Evolutionary conservation across 2,797 vertebrate species (phyloP).

Genomic region (Betta splendens): DNA sequence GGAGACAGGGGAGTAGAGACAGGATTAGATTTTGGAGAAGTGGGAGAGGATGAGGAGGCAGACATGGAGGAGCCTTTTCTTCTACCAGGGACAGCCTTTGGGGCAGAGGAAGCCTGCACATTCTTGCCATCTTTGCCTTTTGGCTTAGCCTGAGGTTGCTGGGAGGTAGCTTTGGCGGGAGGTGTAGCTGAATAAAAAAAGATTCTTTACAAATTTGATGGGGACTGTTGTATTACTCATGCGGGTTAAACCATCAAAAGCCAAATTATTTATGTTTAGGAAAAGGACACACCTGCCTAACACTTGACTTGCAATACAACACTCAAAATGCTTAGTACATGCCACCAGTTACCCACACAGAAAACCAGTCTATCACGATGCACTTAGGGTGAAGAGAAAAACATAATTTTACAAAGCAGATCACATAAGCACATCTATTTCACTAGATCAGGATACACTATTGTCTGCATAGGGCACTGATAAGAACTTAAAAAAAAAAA

Average conservation of each 20-base stretch:
- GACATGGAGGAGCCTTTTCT: slow-evolving; percentile 82
- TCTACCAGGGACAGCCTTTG: slow-evolving; percentile 80
- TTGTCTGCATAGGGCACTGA: too few species aligned
- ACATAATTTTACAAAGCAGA: slow-evolving; percentile 4
- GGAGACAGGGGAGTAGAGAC: slow-evolving; percentile 64
- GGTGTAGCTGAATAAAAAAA: slow-evolving; percentile 79
- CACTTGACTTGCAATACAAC: slow-evolving; percentile 32
- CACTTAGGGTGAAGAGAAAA: slow-evolving; percentile 11
- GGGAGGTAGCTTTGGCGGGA: slow-evolving; percentile 73
- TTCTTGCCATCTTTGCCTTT: slow-evolving; percentile 83
- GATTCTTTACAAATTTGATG: slow-evolving; percentile 42
- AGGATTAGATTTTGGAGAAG: slow-evolving; percentile 78
- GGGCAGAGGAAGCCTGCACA: slow-evolving; percentile 72
- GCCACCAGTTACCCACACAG: slow-evolving; percentile 36
- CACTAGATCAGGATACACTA: too few species aligned
- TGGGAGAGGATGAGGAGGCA: slow-evolving; percentile 78
- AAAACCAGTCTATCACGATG: slow-evolving; percentile 44
- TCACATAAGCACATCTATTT: background rate
- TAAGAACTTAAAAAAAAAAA: too few species aligned
- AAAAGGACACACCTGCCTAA: slow-evolving; percentile 23
- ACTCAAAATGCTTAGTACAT: slow-evolving; percentile 36
- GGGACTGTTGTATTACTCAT: slow-evolving; percentile 57
- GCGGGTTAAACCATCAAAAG: slow-evolving; percentile 68
- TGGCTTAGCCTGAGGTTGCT: slow-evolving; percentile 71
- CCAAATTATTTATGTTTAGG: slow-evolving; percentile 57